Evolutionary conservation across 2,797 vertebrate genomes (phyloP).

Genomic region (Rhodeus uyekii): DNA sequence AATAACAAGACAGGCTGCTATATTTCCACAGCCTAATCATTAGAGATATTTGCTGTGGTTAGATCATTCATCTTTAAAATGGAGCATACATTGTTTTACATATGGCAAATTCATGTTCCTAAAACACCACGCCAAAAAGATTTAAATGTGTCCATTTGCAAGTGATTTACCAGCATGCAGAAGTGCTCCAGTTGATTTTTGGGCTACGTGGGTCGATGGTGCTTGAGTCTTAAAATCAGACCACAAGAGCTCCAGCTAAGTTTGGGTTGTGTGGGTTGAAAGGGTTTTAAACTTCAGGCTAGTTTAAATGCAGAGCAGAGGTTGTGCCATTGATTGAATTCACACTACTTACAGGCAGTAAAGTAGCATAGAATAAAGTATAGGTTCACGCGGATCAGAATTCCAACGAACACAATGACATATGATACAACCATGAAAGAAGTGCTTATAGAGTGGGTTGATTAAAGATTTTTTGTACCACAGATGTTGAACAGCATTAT

Average conservation of each 20-base stretch:
- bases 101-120: background rate
- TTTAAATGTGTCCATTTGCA: background rate
- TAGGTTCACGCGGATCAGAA: background rate
- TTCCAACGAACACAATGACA: conserved; percentile 19
- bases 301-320: conserved; percentile 35
- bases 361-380: conserved; percentile 22
- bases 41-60: background rate
- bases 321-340: conserved; percentile 35
- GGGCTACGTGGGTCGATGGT: conserved; percentile 18
- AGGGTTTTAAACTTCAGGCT: conserved; percentile 23
- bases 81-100: background rate
- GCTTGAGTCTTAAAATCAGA: conserved; percentile 20
- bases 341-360: conserved; percentile 5
- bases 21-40: background rate
- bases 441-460: background rate
- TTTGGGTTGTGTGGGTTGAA: conserved; percentile 33
- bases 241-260: conserved; percentile 23
- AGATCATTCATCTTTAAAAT: conserved; percentile 8
- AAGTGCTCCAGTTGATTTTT: conserved; percentile 4
- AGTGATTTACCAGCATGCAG: conserved; percentile 1
- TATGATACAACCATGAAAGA: conserved; percentile 44
- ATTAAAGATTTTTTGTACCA: background rate
- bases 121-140: background rate
- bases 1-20: background rate
- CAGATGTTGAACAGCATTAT: background rate